These are phyloP conservation scores for Zapus hudsonius DNA, from an alignment of 2,113 vertebrate genomes.

Conservation along the genomic window DNA sequence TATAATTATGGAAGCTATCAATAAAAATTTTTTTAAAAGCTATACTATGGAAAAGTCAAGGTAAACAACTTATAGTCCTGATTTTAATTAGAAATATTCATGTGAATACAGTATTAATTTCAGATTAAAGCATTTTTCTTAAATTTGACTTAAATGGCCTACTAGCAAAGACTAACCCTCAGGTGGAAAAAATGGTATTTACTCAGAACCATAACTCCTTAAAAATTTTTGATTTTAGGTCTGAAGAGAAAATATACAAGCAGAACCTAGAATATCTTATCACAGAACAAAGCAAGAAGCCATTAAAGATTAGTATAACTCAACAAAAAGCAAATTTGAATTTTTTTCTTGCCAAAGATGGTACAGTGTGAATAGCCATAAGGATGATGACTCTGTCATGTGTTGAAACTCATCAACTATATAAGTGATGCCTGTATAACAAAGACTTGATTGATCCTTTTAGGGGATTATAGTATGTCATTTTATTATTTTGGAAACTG, in stretches of 20 bases:
- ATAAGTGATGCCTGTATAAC: too few relatives aligned
- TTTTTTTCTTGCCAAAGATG: too few relatives aligned
- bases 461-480: too few relatives aligned
- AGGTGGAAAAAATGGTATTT: neutral
- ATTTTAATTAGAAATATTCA: neutral
- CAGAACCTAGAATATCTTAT: neutral
- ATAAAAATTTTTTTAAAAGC: too few relatives aligned
- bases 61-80: neutral
- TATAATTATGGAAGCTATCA: too few relatives aligned
- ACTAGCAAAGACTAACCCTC: neutral
- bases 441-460: too few relatives aligned
- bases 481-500: too few relatives aligned
- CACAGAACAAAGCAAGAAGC: neutral
- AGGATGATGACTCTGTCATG: too few relatives aligned
- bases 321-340: too few relatives aligned
- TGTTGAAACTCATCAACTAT: too few relatives aligned
- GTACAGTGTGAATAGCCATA: too few relatives aligned
- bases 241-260: neutral
- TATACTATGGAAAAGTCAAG: neutral
- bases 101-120: slow-evolving; percentile 31
- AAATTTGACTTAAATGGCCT: neutral
- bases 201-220: neutral
- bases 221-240: slow-evolving; percentile 15
- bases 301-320: too few relatives aligned
- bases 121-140: neutral